Conservation (phyloP, 2,113 vertebrate species). For the Podarcis muralis region DNA sequence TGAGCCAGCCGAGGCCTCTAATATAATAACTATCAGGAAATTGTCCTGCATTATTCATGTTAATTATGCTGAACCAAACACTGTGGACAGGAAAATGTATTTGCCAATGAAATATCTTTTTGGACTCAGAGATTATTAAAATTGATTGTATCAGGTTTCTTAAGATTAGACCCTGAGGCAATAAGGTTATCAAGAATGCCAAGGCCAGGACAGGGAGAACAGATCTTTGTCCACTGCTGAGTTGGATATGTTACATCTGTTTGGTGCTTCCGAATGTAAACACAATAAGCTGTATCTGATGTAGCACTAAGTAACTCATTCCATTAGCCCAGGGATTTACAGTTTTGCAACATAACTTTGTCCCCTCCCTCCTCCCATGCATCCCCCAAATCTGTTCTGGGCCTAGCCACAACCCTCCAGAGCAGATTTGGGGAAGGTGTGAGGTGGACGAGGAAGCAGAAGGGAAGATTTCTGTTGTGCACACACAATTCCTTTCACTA, state of each 20-base stretch:
- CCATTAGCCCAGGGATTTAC: too few species aligned
- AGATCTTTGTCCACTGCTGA: slow-evolving; percentile 24
- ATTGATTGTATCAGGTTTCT: slow-evolving; percentile 55
- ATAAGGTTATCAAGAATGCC: slow-evolving; percentile 7
- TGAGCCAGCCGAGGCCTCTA: slow-evolving; percentile 74
- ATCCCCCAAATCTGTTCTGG: too few species aligned
- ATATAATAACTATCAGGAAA: slow-evolving; percentile 79
- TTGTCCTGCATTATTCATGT: slow-evolving; percentile 79
- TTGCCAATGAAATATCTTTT: slow-evolving; percentile 67
- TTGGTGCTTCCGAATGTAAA: too few species aligned
- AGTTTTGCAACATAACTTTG: too few species aligned
- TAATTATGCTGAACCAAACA: slow-evolving; percentile 78
- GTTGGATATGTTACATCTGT: slow-evolving; percentile 1
- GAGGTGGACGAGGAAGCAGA: too few species aligned
- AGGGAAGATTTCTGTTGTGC: too few species aligned
- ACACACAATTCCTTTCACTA: too few species aligned
- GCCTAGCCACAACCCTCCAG: too few species aligned
- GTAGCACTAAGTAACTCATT: too few species aligned
- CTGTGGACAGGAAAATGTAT: slow-evolving; percentile 65
- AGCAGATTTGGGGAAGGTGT: too few species aligned
- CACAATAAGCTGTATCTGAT: too few species aligned
- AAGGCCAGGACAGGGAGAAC: not conserved
- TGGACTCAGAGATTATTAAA: slow-evolving; percentile 67
- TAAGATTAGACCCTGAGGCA: slow-evolving; percentile 51
- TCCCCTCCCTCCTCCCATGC: too few species aligned